A percentile compares a stretch with the other conserved stretches of the same genome.
These are phyloP conservation scores for Chamaea fasciata DNA, from an alignment of 2,113 vertebrate species.

Conservation along the genomic window DNA sequence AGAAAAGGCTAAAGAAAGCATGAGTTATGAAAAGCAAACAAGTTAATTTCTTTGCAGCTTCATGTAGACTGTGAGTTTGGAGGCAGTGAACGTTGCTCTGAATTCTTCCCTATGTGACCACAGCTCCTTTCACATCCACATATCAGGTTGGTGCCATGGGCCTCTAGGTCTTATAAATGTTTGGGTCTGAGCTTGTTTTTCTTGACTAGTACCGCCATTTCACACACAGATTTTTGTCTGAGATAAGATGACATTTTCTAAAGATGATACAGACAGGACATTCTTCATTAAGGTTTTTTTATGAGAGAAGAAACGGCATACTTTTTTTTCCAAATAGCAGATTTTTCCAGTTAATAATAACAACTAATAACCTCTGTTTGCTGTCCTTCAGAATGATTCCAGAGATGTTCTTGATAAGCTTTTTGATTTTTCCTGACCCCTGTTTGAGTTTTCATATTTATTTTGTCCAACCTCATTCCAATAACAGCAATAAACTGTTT, in stretches of 20 bases:
- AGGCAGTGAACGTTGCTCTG: background rate
- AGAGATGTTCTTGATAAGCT: background rate
- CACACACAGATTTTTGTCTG: background rate
- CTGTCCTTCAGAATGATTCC: background rate
- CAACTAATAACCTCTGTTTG: background rate
- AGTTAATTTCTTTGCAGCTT: background rate
- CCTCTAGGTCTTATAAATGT: background rate
- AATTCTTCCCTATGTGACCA: background rate
- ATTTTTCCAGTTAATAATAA: background rate
- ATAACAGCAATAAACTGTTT: background rate
- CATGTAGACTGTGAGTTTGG: background rate
- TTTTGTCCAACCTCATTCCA: background rate
- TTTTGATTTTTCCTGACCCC: background rate
- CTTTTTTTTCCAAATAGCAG: background rate
- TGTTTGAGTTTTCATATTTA: background rate
- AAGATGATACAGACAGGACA: background rate
- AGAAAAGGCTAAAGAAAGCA: constrained; percentile 55
- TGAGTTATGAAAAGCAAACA: constrained; percentile 35
- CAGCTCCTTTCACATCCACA: background rate
- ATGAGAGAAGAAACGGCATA: background rate
- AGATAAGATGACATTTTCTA: background rate
- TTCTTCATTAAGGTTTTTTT: background rate
- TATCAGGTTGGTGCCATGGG: background rate
- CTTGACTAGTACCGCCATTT: background rate
- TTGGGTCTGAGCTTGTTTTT: background rate